These are phyloP conservation scores for Capreolus pygargus DNA, from an alignment of 2,113 vertebrate genomes.

Conservation along the genomic window DNA sequence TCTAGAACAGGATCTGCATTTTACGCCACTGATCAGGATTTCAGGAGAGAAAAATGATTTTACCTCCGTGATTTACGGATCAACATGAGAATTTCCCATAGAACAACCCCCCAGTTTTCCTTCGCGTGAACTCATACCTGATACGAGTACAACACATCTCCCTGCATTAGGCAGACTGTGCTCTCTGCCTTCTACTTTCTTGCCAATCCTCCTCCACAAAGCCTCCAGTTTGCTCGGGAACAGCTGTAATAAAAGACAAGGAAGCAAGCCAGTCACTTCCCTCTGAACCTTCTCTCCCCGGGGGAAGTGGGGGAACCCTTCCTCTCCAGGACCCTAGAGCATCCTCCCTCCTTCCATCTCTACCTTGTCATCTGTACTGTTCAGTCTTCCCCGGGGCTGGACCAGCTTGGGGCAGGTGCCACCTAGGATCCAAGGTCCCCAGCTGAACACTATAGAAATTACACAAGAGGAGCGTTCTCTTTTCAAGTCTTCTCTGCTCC, in stretches of 20 bases:
- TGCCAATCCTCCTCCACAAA: background rate
- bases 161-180: rapidly evolving
- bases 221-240: background rate
- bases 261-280: background rate
- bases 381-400: background rate
- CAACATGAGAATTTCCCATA: background rate
- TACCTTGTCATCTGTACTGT: background rate
- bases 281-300: background rate
- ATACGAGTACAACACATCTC: rapidly evolving
- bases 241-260: background rate
- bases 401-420: background rate
- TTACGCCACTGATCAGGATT: background rate
- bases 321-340: background rate
- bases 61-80: background rate
- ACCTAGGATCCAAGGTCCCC: background rate
- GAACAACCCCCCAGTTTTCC: background rate
- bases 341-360: background rate
- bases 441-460: background rate
- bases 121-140: background rate
- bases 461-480: rapidly evolving
- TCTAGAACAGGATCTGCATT: background rate
- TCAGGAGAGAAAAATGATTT: background rate
- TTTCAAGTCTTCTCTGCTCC: background rate
- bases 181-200: background rate
- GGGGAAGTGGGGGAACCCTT: background rate